These are phyloP conservation scores for Himalopsyche kuldschensis DNA, from an alignment of 2,888 invertebrate genomes.

Conservation along the genomic window DNA sequence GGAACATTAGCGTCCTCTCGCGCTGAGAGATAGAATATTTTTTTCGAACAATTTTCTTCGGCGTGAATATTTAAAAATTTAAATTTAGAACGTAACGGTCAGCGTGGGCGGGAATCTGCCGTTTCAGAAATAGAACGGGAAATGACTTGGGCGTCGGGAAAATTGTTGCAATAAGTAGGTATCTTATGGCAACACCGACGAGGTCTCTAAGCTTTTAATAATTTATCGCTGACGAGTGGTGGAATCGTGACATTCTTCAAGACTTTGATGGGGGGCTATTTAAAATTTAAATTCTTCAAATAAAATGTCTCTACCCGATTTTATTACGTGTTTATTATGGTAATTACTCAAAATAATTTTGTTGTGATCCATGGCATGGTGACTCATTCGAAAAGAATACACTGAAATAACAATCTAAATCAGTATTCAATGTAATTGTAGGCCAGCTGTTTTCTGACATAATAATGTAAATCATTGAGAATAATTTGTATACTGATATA, in stretches of 20 bases:
- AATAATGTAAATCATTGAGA: too few relatives aligned
- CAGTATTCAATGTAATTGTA: too few relatives aligned
- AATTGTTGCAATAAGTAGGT: neutral
- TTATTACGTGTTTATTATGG: neutral
- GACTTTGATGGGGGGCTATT: neutral
- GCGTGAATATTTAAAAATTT: slow-evolving; percentile 5
- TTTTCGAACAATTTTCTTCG: slow-evolving; percentile 17
- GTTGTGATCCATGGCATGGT: too few relatives aligned
- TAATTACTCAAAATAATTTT: neutral
- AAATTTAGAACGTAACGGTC: slow-evolving; percentile 30
- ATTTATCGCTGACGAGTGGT: neutral
- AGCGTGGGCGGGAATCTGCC: slow-evolving; percentile 28
- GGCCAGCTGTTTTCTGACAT: too few relatives aligned
- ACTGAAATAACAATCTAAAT: too few relatives aligned
- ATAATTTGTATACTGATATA: too few relatives aligned
- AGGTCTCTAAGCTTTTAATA: neutral
- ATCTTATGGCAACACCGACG: neutral
- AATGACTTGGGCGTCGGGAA: neutral
- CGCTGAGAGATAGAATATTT: slow-evolving; percentile 9
- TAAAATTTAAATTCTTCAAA: neutral
- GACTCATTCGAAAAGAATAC: too few relatives aligned
- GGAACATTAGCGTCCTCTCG: slow-evolving; percentile 9
- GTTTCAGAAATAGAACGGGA: slow-evolving; percentile 26
- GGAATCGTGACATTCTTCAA: neutral
- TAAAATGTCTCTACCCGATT: neutral